These are phyloP conservation scores for Anthoscopus minutus DNA, from an alignment of 2,113 vertebrate genomes.

Conservation along the genomic window DNA sequence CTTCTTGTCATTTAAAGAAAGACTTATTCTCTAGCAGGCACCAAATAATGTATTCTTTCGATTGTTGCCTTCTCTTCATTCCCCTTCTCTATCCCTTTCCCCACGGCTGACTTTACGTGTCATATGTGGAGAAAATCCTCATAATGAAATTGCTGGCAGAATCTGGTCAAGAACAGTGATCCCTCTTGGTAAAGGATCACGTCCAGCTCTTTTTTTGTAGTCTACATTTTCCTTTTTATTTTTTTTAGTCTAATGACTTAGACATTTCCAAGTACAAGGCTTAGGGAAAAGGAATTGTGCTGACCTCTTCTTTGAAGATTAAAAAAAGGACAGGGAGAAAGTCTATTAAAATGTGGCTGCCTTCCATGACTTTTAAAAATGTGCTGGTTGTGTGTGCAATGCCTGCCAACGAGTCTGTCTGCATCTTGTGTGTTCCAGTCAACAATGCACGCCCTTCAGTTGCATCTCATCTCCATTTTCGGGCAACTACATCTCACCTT, in stretches of 20 bases:
- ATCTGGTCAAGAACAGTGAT: not conserved
- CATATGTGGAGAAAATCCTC: not conserved
- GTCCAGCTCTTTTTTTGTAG: not conserved
- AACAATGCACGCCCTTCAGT: not conserved
- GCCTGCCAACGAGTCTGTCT: not conserved
- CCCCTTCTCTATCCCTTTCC: not conserved
- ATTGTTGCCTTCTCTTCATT: not conserved
- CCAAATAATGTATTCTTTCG: not conserved
- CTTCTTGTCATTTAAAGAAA: not conserved
- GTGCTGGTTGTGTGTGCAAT: not conserved
- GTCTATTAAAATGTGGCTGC: not conserved
- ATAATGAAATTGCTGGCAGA: not conserved
- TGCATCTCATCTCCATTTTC: not conserved
- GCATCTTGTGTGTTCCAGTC: not conserved
- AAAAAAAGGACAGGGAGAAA: not conserved
- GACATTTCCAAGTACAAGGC: not conserved
- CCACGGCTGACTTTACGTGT: not conserved
- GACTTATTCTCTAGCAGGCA: not conserved
- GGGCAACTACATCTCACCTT: not conserved
- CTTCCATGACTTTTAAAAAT: not conserved
- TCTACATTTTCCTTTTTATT: not conserved
- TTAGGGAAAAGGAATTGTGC: not conserved
- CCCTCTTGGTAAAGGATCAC: not conserved
- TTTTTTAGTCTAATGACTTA: not conserved
- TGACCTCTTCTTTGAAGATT: conserved; percentile 44